Evolutionary conservation across 2,797 vertebrate species (phyloP).

Genomic region (Pangasius sanitwongsei): DNA sequence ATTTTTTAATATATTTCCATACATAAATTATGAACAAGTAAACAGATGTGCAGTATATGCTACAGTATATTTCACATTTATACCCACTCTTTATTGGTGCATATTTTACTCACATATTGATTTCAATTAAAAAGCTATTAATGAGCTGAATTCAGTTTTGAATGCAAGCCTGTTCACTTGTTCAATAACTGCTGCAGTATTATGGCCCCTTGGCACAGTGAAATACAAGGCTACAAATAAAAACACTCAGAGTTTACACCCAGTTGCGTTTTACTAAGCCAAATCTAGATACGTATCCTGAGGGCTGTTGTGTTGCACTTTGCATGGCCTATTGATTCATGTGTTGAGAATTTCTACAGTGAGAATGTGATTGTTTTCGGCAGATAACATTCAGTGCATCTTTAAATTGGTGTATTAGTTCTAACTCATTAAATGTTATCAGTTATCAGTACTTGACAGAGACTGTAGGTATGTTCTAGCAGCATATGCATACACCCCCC

Average conservation of each 20-base stretch:
- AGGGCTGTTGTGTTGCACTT: not conserved
- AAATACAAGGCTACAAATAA: not conserved
- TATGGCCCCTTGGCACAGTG: not conserved
- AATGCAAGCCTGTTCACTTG: not conserved
- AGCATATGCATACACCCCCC: not conserved
- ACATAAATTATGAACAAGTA: not conserved
- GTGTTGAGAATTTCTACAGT: not conserved
- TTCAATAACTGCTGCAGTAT: not conserved
- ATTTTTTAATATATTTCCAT: not conserved
- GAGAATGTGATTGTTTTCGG: not conserved
- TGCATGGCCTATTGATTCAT: constrained; percentile 17
- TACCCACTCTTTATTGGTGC: not conserved
- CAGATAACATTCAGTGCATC: not conserved
- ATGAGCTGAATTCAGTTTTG: not conserved
- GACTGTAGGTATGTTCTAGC: not conserved
- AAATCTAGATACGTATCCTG: not conserved
- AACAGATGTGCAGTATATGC: not conserved
- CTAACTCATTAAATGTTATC: not conserved
- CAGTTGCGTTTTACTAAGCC: not conserved
- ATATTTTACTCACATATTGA: not conserved
- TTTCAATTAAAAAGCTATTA: not conserved
- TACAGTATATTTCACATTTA: not conserved
- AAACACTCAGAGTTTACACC: not conserved
- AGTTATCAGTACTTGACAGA: not conserved
- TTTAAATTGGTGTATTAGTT: not conserved